Base-by-base conservation (phyloP, 1,140 invertebrate genomes). In the Drosophila watanabei region DNA sequence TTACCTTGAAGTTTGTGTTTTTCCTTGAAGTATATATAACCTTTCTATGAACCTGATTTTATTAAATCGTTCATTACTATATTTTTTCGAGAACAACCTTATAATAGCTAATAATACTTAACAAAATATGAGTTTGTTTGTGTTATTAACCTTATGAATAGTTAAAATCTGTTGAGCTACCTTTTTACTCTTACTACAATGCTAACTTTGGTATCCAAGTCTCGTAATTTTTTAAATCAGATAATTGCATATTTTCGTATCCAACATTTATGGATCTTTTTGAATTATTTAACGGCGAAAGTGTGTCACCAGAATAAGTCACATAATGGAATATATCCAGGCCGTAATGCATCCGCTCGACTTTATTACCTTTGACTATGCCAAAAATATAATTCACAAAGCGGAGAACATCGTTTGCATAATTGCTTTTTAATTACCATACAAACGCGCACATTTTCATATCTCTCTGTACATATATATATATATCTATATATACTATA, bases 351-450 rank as follows among this genome's bases (percentile, higher is more conserved):
- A 20, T 46, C 11, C 20, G 59, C 2, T 7, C 59, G 32, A 37
- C 32, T 65, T 69, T 48, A 48, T 65, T 69, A 35, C 20, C 60
- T 69, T 69, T 65, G 45, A 68, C 43, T 35, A 24, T 58, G 65
- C 61, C 63, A n/a, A 70, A 75, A 76, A 35, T 46, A 64, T 58
- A 75, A 51, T 49, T 62, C 43, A 59, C 56, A 66, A 33, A 61
- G 39, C 48, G 32, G 33, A 56, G 57, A 66, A 75, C 66, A 71
- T 79, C 66, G 65, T 79, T 75, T 79, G 83, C 79, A 82, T 86
- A 86, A 86, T 86, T 86, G 82, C 75, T 79, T 86, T 86, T 86
- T 82, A 86, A 86, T 86, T 82, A 86, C 65, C 69, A 73, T 46
- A 48, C 32, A 49, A 16, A 52, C 20, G 32, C 30, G 46, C 49